Conservation (phyloP, 2,113 vertebrate species). For the Pseudorectes ferrugineus region DNA sequence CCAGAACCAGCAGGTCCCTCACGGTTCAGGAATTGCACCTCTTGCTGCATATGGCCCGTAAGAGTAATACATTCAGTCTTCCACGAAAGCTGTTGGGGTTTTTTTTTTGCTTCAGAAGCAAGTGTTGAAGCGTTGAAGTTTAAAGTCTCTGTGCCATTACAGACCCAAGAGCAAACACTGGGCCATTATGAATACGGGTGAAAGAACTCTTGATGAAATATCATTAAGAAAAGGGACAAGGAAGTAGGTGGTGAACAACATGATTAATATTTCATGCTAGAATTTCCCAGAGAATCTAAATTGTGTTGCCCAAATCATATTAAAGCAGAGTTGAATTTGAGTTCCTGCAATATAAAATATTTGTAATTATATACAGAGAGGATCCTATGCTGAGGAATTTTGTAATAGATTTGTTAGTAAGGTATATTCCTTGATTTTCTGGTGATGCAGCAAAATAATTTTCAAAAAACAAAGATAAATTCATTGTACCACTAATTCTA, state of each 20-base stretch:
- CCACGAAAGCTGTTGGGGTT: not conserved
- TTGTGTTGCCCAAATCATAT: not conserved
- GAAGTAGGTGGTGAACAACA: not conserved
- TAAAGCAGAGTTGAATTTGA: not conserved
- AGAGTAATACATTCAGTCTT: not conserved
- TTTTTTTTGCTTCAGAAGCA: not conserved
- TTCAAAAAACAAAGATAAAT: not conserved
- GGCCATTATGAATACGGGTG: fast-evolving
- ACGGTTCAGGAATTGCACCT: not conserved
- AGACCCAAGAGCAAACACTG: not conserved
- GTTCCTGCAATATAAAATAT: not conserved
- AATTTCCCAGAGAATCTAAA: not conserved
- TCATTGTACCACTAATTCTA: not conserved
- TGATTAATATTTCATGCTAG: not conserved
- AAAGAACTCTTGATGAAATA: not conserved
- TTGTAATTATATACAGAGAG: not conserved
- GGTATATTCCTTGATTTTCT: not conserved
- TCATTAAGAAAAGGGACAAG: not conserved
- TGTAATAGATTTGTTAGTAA: not conserved
- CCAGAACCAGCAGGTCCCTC: not conserved
- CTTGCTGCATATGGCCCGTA: not conserved
- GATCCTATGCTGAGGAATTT: not conserved
- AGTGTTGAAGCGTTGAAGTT: not conserved
- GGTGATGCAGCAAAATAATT: not conserved
- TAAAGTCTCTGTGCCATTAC: not conserved